Conservation (phyloP, 2,888 invertebrate species). For the Perizoma flavofasciatum region DNA sequence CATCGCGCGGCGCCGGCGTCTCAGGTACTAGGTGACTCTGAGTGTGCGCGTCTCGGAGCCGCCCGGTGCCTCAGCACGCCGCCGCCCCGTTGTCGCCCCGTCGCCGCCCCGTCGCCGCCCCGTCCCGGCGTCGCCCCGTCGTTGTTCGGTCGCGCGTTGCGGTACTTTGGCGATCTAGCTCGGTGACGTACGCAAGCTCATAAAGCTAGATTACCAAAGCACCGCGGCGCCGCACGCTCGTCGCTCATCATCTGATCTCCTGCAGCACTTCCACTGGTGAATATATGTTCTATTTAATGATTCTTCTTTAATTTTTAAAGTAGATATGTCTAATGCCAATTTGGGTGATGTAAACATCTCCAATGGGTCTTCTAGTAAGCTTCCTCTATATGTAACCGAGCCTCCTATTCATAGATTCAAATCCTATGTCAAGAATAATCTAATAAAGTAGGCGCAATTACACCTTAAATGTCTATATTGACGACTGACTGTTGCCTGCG, state of each 20-base stretch:
- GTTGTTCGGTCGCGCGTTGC: constrained; percentile 63
- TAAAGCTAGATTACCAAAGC: constrained; percentile 98
- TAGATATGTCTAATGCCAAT: no score
- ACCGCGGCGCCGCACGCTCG: constrained; percentile 71
- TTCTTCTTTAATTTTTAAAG: no score
- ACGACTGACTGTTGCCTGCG: no score
- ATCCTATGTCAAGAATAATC: no score
- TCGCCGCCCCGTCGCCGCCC: constrained; percentile 32
- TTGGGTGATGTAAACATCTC: no score
- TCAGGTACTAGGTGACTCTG: constrained; percentile 96
- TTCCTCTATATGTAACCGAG: no score
- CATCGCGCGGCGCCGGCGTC: constrained; percentile 63
- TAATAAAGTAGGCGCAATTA: no score
- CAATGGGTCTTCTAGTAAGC: no score
- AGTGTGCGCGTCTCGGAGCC: constrained; percentile 83
- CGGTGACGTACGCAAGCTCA: constrained; percentile 90
- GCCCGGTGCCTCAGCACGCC: constrained; percentile 80
- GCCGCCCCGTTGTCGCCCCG: constrained; percentile 61
- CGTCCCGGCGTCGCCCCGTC: constrained; percentile 13
- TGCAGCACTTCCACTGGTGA: no score
- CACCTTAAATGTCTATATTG: no score
- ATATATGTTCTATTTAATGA: no score
- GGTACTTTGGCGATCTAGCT: constrained; percentile 96
- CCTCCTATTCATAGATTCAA: no score
- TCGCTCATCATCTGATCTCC: constrained; percentile 16